These are phyloP conservation scores for Trichomycterus rosablanca DNA, from an alignment of 2,113 vertebrate species.

Conservation along the genomic window DNA sequence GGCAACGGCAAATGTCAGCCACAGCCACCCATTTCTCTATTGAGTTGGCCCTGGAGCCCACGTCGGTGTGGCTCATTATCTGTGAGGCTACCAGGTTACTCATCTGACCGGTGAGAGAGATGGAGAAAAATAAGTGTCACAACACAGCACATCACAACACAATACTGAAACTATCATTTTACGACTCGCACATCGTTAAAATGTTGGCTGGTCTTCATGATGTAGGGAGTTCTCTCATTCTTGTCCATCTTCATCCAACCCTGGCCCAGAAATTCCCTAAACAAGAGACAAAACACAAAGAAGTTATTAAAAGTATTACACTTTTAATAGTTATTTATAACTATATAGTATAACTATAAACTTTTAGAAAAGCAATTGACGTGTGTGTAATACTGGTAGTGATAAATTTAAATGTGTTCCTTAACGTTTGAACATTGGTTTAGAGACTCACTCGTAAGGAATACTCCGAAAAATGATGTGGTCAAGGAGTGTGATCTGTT, in stretches of 20 bases:
- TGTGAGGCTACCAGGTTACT: conserved; percentile 97
- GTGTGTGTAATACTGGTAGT: too few relatives aligned
- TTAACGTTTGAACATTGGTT: too few relatives aligned
- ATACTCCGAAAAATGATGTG: conserved; percentile 83
- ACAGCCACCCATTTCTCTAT: conserved; percentile 98
- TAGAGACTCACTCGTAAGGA: conserved; percentile 81
- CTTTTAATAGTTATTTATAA: too few relatives aligned
- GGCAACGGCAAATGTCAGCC: conserved; percentile 92
- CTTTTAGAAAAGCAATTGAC: too few relatives aligned
- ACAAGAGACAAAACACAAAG: background rate
- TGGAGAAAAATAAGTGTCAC: background rate
- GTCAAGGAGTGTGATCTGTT: conserved; percentile 84
- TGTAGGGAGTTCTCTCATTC: conserved; percentile 87
- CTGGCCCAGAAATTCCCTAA: conserved; percentile 94
- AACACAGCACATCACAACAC: background rate
- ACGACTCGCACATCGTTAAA: conserved; percentile 88
- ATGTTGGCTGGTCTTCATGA: conserved; percentile 97
- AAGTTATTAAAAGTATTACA: too few relatives aligned
- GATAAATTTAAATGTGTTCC: too few relatives aligned
- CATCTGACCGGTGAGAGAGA: conserved; percentile 73
- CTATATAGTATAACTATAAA: too few relatives aligned
- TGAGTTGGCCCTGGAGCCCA: conserved; percentile 83
- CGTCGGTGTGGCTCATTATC: conserved; percentile 91
- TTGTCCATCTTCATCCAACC: conserved; percentile 98
- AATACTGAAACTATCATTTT: background rate